phyloP scores from a whole-genome alignment of 64 coral and sea anemone species.

The Actinia tenebrosa region DNA sequence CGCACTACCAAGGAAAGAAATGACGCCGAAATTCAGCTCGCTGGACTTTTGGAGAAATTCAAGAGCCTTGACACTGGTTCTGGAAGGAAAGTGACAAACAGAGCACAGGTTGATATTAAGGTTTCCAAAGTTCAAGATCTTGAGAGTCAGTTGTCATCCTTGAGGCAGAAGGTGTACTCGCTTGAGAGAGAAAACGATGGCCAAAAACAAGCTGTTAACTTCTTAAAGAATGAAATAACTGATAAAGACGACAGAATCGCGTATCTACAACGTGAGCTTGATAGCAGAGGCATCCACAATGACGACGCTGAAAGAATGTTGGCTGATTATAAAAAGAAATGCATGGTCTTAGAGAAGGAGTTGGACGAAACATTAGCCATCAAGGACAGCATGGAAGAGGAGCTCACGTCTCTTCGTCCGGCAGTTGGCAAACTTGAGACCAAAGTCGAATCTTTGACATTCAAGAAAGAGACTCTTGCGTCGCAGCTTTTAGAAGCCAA shows the following conservation, averaged over 20 bases:
- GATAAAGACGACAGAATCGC: constrained; percentile 45
- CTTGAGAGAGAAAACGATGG: constrained; percentile 60
- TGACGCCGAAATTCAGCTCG: constrained; percentile 62
- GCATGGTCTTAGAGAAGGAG: constrained; percentile 47
- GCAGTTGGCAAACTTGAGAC: constrained; percentile 56
- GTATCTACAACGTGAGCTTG: constrained; percentile 33
- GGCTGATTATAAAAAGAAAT: constrained; percentile 47
- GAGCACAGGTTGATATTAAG: constrained; percentile 25
- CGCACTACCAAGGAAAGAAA: constrained; percentile 59
- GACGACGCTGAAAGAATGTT: constrained; percentile 44
- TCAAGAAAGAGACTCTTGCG: constrained; percentile 50
- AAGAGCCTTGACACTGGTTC: constrained; percentile 38
- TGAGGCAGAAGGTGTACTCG: constrained; percentile 61
- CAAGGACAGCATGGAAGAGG: constrained; percentile 52
- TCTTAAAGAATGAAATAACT: constrained; percentile 56
- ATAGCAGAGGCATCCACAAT: constrained; percentile 30
- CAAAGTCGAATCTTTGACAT: constrained; percentile 55
- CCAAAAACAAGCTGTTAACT: constrained; percentile 17
- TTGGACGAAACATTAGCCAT: constrained; percentile 46
- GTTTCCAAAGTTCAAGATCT: constrained; percentile 55
- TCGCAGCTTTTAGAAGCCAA: constrained; percentile 43
- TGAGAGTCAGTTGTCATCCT: constrained; percentile 48
- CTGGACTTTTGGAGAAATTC: constrained; percentile 64
- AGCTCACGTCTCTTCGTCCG: constrained; percentile 30
- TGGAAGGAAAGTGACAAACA: background rate